These are phyloP conservation scores for Lophius americanus DNA, from an alignment of 2,797 vertebrate genomes.

Conservation along the genomic window DNA sequence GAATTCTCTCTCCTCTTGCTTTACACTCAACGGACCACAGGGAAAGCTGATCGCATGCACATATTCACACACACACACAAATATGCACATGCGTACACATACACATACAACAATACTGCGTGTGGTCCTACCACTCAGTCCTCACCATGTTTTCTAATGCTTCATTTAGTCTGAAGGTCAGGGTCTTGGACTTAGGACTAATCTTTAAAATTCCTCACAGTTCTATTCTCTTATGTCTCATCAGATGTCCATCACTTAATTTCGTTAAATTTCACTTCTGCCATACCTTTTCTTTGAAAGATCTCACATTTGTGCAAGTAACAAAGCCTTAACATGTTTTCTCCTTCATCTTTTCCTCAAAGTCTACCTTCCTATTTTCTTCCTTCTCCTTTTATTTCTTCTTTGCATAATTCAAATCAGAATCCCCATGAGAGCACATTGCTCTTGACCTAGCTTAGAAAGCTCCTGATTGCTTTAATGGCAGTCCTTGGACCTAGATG, in stretches of 20 bases:
- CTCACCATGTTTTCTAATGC: slow-evolving; percentile 61
- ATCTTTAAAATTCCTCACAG: slow-evolving; percentile 68
- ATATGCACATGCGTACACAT: slow-evolving; percentile 26
- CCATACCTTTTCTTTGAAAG: slow-evolving; percentile 27
- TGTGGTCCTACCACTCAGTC: slow-evolving; percentile 68
- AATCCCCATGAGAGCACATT: slow-evolving; percentile 75
- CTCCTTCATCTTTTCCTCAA: slow-evolving; percentile 43
- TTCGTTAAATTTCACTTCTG: slow-evolving; percentile 26
- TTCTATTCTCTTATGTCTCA: slow-evolving; percentile 53
- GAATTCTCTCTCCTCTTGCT: slow-evolving; percentile 70
- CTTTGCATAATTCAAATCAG: slow-evolving; percentile 78
- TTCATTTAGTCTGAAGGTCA: slow-evolving; percentile 67
- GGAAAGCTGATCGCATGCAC: slow-evolving; percentile 73
- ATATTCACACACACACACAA: slow-evolving; percentile 32
- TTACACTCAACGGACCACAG: slow-evolving; percentile 72
- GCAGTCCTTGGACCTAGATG: slow-evolving; percentile 77
- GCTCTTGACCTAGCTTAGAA: slow-evolving; percentile 77
- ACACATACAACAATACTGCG: slow-evolving; percentile 46
- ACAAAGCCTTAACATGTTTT: slow-evolving; percentile 50
- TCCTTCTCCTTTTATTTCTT: slow-evolving; percentile 46
- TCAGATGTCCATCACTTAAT: slow-evolving; percentile 50
- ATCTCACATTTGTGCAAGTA: slow-evolving; percentile 38
- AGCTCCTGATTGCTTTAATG: slow-evolving; percentile 85
- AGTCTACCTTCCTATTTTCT: slow-evolving; percentile 47
- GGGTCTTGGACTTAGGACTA: slow-evolving; percentile 59